A percentile compares a stretch with the other conserved stretches of the same genome.
Evolutionary conservation across 2,888 invertebrate species (phyloP).

Genomic region (Lepeophtheirus nordmannii): DNA sequence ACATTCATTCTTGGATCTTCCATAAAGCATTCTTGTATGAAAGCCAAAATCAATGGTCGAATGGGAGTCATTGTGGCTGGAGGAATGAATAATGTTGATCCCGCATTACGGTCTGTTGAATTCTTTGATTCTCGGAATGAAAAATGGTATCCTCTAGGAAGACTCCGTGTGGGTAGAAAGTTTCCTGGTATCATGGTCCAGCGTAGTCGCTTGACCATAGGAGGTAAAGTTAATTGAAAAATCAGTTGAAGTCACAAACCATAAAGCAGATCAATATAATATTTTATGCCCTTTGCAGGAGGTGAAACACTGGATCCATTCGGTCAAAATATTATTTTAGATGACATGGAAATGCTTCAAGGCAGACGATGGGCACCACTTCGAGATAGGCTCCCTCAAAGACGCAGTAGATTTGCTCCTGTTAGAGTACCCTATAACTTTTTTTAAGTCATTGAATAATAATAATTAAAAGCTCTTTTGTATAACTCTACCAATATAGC

Average conservation of each 20-base stretch:
- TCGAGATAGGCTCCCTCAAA: neutral
- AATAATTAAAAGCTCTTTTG: too few relatives aligned
- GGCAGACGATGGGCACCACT: neutral
- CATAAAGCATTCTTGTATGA: slow-evolving; percentile 15
- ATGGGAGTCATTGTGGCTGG: slow-evolving; percentile 17
- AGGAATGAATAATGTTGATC: slow-evolving; percentile 7
- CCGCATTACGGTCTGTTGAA: slow-evolving; percentile 10
- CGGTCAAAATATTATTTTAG: slow-evolving; percentile 12
- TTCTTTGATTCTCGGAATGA: neutral
- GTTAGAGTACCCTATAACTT: neutral
- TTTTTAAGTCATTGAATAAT: neutral
- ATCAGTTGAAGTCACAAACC: too few relatives aligned
- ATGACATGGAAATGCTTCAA: slow-evolving; percentile 13
- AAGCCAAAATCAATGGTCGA: slow-evolving; percentile 16
- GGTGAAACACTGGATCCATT: slow-evolving; percentile 10
- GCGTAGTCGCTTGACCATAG: neutral
- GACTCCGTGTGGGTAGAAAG: slow-evolving; percentile 10
- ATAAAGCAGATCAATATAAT: too few relatives aligned
- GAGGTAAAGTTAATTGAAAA: neutral
- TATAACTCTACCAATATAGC: too few relatives aligned
- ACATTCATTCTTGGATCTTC: too few relatives aligned
- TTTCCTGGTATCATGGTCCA: slow-evolving; percentile 14
- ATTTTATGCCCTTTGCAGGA: neutral
- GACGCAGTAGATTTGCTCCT: slow-evolving; percentile 13
- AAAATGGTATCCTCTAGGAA: slow-evolving; percentile 10